phyloP scores from a whole-genome alignment of 2,113 vertebrate species.

The Triplophysa siluroides region DNA sequence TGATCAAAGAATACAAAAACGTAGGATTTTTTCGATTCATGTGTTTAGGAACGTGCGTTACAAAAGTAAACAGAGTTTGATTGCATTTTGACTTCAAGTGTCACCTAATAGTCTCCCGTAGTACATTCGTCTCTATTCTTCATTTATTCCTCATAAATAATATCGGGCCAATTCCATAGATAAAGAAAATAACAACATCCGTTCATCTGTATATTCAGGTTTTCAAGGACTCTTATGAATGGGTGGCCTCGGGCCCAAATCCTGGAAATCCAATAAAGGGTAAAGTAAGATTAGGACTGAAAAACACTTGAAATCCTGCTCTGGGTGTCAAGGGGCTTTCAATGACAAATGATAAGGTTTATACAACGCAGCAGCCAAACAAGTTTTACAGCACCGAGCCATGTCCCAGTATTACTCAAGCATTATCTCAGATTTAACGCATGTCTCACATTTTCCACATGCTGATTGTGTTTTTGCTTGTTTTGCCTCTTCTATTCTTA shows the following conservation, averaged over 20 bases:
- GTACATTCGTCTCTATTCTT: neutral
- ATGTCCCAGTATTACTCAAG: neutral
- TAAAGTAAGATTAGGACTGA: slow-evolving; percentile 11
- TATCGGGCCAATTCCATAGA: neutral
- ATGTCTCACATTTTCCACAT: too few relatives aligned
- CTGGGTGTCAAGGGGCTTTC: slow-evolving; percentile 7
- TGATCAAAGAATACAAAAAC: too few relatives aligned
- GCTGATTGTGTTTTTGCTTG: neutral
- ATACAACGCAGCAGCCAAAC: neutral
- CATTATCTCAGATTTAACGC: neutral
- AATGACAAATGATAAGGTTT: slow-evolving; percentile 8
- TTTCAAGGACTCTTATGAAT: slow-evolving; percentile 21
- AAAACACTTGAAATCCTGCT: slow-evolving; percentile 38
- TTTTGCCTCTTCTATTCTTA: too few relatives aligned
- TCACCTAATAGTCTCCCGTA: too few relatives aligned
- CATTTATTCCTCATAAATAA: neutral
- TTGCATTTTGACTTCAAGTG: too few relatives aligned
- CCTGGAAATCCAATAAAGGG: slow-evolving; percentile 44
- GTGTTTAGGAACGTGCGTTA: too few relatives aligned
- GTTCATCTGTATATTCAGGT: neutral
- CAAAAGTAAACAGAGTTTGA: too few relatives aligned
- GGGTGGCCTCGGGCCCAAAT: slow-evolving; percentile 16
- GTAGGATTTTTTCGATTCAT: too few relatives aligned
- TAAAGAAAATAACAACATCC: neutral
- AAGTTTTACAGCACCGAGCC: neutral